phyloP scores from a whole-genome alignment of 2,797 vertebrate species.

The Xenops minutus region DNA sequence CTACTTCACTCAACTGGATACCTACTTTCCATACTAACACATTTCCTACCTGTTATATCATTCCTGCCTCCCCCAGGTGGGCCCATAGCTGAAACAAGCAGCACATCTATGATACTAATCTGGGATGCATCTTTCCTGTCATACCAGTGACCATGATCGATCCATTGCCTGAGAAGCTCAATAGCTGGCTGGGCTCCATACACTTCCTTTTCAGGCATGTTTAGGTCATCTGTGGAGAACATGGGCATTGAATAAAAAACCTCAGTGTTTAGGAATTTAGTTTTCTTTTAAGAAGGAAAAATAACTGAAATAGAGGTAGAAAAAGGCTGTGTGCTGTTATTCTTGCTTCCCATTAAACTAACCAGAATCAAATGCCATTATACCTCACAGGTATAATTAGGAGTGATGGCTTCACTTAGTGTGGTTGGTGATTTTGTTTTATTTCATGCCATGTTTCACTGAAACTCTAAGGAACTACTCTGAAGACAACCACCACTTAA shows the following conservation, averaged over 20 bases:
- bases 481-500: not conserved
- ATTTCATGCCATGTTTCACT: not conserved
- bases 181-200: conserved; percentile 95
- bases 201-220: conserved; percentile 93
- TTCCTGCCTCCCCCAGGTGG: conserved; percentile 93
- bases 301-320: not conserved
- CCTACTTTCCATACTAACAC: accelerated
- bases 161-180: conserved; percentile 90
- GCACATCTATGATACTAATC: conserved; percentile 82
- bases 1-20: not conserved
- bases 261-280: not conserved
- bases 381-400: not conserved
- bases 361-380: not conserved
- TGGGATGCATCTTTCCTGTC: conserved; percentile 88
- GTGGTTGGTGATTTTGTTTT: not conserved
- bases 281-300: not conserved
- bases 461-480: not conserved
- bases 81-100: conserved; percentile 90
- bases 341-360: not conserved
- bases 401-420: not conserved
- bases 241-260: not conserved
- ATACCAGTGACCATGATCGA: conserved; percentile 93
- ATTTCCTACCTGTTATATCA: conserved; percentile 88
- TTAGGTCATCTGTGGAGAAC: conserved; percentile 86
- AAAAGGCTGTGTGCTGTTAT: not conserved